Conservation (phyloP, 1,140 invertebrate species). For the Neodiprion virginianus region DNA sequence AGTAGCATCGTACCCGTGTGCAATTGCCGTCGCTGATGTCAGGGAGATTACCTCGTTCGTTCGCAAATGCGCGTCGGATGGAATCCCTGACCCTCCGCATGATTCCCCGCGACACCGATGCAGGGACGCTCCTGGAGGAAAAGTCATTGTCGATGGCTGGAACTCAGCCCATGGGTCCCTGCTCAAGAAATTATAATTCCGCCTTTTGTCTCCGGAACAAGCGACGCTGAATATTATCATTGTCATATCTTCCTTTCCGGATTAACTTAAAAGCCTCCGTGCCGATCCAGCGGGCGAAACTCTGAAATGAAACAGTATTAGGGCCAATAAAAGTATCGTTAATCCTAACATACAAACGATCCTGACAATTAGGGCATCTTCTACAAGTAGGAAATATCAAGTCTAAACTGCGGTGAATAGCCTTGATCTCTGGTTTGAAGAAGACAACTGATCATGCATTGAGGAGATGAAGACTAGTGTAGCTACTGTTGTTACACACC, state of each 20-base stretch:
- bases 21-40: slow-evolving; percentile 5
- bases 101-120: background rate
- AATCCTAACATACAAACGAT: slow-evolving; percentile 35
- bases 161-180: background rate
- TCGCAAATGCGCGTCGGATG: background rate
- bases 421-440: too few species aligned
- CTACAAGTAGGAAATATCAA: slow-evolving; percentile 25
- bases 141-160: background rate
- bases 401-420: background rate
- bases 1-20: background rate
- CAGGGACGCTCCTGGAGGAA: background rate
- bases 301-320: slow-evolving; percentile 46
- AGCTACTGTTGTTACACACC: too few species aligned
- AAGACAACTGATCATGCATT: too few species aligned
- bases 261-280: background rate
- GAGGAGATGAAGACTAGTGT: too few species aligned
- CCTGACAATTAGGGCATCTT: slow-evolving; percentile 38
- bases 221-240: slow-evolving; percentile 3
- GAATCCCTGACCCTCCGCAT: background rate
- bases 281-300: slow-evolving; percentile 38
- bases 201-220: background rate
- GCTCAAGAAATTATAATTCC: too few species aligned
- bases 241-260: slow-evolving; percentile 11
- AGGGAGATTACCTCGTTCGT: slow-evolving; percentile 1
- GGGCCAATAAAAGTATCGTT: slow-evolving; percentile 53